Evolutionary conservation across 2,113 vertebrate species (phyloP).

Genomic region (Arvicanthis niloticus): DNA sequence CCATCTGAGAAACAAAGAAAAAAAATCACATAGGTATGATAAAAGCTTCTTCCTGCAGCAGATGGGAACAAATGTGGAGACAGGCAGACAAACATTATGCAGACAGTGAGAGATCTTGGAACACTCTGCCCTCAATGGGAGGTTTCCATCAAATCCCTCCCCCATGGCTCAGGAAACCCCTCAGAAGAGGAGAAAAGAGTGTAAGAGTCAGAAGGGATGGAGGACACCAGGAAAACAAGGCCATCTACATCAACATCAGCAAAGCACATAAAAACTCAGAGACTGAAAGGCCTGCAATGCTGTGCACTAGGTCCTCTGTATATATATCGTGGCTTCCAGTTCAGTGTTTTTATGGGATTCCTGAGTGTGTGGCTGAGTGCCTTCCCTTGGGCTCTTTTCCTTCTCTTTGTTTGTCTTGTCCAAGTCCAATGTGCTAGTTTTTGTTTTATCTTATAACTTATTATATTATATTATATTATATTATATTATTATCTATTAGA

Average conservation of each 20-base stretch:
- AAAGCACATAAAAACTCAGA: neutral
- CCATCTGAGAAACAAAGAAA: conserved; percentile 19
- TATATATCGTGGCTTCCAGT: neutral
- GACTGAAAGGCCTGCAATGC: neutral
- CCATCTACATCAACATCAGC: neutral
- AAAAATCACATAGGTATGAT: neutral
- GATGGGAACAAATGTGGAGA: neutral
- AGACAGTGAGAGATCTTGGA: neutral
- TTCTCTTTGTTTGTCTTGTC: neutral
- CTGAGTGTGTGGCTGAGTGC: neutral
- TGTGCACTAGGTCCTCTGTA: neutral
- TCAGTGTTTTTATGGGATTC: neutral
- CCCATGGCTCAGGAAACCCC: neutral
- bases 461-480: neutral
- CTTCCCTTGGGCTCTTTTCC: neutral
- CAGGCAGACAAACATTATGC: neutral
- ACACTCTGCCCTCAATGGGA: neutral
- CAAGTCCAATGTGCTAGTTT: neutral
- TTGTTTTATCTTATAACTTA: neutral
- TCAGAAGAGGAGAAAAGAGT: neutral
- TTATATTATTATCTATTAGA: neutral
- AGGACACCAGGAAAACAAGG: neutral
- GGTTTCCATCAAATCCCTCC: neutral
- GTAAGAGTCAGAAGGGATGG: neutral
- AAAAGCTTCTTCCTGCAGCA: neutral